These are phyloP conservation scores for Cerceris rybyensis DNA, from an alignment of 2,888 invertebrate genomes.

Conservation along the genomic window DNA sequence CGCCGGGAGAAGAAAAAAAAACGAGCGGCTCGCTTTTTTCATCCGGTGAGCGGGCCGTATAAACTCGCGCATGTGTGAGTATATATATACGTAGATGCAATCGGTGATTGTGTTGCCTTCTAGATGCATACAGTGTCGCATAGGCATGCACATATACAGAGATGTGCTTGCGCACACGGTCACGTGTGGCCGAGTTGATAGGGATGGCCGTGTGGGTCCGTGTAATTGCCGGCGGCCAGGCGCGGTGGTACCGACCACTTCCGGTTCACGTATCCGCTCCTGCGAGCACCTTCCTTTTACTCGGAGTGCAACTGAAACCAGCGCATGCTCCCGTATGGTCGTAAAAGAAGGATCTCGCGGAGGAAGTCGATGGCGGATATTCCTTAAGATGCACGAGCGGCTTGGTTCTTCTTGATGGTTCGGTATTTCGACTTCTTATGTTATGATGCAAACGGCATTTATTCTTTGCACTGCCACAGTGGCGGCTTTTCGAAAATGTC, in stretches of 20 bases:
- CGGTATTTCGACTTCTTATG: too few relatives aligned
- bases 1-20: slow-evolving; percentile 38
- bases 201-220: slow-evolving; percentile 68
- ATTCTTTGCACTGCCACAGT: not conserved
- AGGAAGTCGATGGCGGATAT: not conserved
- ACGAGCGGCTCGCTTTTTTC: slow-evolving; percentile 54
- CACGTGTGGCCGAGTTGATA: slow-evolving; percentile 65
- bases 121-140: not conserved
- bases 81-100: not conserved
- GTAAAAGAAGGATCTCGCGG: slow-evolving; percentile 33
- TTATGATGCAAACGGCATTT: not conserved
- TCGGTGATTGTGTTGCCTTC: not conserved
- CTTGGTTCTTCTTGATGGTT: not conserved
- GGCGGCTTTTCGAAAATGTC: too few relatives aligned
- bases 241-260: slow-evolving; percentile 78
- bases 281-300: slow-evolving; percentile 73
- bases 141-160: not conserved
- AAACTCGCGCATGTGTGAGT: slow-evolving; percentile 27
- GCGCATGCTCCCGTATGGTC: slow-evolving; percentile 28
- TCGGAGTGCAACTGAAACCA: slow-evolving; percentile 50
- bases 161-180: slow-evolving; percentile 26
- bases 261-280: slow-evolving; percentile 78
- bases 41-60: slow-evolving; percentile 42
- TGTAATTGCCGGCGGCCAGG: slow-evolving; percentile 74
- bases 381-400: not conserved